Evolutionary conservation across 2,888 invertebrate genomes (phyloP), one percentile per base, ranked within the genome.

Genomic region (Ophion slaviceki): DNA sequence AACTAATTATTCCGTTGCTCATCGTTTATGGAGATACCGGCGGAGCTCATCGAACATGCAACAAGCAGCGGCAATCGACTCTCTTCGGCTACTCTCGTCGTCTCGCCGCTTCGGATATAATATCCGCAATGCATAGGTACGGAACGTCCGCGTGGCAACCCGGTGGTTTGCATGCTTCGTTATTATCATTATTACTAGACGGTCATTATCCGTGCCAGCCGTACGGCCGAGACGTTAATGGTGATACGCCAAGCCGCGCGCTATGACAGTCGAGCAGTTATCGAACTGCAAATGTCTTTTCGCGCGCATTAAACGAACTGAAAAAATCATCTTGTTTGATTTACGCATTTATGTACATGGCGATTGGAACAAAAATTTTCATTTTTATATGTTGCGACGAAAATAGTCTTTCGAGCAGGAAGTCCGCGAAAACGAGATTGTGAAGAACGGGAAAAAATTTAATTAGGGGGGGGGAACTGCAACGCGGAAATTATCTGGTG

Each of bases 1-100:
- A 87, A 85, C 86, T 88, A 87, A 88, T 88, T 87, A 88, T 80
- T 74, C 86, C 86, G 79, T 86, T 74, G 67, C 59, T 77, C 86
- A 80, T 82, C 85, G 84, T 87, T 88, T 86, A 88, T 86, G 88
- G 86, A 81, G 82, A 84, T 82, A 68, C 86, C 76, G 80, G 82
- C 83, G 47, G 68, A 80, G 83, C 83, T 83, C 80, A 82, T 86
- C 86, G 82, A 86, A 83, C 80, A 70, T 85, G 82, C 76, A 61
- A 71, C 74, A 32, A 80, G 67, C 74, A 62, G 59, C 76, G 20
- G 45, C 68, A 28, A 78, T 78, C 85, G 36, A 40, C 82, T 82
- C 82, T 36, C 72, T 61, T 61, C 59, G 20, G 57, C 28, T 40
- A 40, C 75, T 57, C 82, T 59, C 47, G 20, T 70, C 68, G 10